Percentiles rank a stretch among this genome's conserved stretches.
Evolutionary conservation across 2,113 vertebrate species (phyloP).

Genomic region (Xyliphius kryptos): DNA sequence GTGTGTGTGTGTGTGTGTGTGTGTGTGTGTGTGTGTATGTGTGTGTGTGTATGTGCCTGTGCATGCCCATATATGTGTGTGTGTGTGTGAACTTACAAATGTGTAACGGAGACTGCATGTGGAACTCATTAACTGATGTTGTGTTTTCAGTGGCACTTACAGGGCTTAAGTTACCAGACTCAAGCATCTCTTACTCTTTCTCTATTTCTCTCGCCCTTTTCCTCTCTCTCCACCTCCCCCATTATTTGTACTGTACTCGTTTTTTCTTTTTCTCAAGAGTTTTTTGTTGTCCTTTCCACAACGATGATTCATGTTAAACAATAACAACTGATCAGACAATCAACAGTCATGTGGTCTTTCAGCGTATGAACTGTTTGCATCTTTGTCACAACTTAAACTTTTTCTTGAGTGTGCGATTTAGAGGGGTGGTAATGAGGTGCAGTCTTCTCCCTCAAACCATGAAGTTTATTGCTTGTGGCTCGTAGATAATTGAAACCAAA

Average conservation of each 20-base stretch:
- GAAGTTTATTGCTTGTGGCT: constrained; percentile 48
- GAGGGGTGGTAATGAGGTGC: constrained; percentile 52
- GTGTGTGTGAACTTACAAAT: not conserved
- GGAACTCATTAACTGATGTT: constrained; percentile 44
- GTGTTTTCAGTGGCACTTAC: constrained; percentile 40
- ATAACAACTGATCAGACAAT: too few relatives aligned
- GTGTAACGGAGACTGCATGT: constrained; percentile 32
- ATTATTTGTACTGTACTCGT: not conserved
- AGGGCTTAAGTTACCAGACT: constrained; percentile 44
- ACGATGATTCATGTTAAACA: too few relatives aligned
- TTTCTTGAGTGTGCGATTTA: constrained; percentile 26
- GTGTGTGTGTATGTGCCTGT: constrained; percentile 8
- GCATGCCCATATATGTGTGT: not conserved
- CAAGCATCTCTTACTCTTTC: constrained; percentile 8
- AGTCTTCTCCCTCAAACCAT: constrained; percentile 32
- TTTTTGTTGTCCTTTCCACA: too few relatives aligned
- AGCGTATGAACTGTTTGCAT: not conserved
- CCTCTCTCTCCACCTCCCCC: not conserved
- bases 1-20: constrained; percentile 23
- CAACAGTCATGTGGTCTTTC: too few relatives aligned
- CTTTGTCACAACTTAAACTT: not conserved
- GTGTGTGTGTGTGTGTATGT: constrained; percentile 9
- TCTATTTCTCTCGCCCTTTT: not conserved
- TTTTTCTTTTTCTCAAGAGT: not conserved
- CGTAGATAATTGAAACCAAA: constrained; percentile 59